A percentile compares a stretch with the other conserved stretches of the same genome.
phyloP scores from a whole-genome alignment of 2,113 vertebrate genomes.

The Dromiciops gliroides region DNA sequence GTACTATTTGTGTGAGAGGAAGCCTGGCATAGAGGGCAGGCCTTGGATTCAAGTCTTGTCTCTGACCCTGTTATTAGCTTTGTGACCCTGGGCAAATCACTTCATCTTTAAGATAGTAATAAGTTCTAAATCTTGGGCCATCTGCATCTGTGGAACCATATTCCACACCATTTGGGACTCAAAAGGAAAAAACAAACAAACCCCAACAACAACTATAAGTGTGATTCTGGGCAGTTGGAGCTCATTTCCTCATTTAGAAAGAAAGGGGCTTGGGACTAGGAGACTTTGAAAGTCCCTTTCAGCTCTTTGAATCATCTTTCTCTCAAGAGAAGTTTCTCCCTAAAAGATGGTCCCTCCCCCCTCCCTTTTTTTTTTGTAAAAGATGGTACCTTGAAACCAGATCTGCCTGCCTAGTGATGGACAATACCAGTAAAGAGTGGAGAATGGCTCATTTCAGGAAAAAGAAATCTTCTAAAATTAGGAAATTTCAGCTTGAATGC shows the following conservation, averaged over 20 bases:
- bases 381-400: neutral
- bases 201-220: no score
- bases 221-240: neutral
- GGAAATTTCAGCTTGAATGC: neutral
- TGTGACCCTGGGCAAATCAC: no score
- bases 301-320: neutral
- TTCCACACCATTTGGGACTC: neutral
- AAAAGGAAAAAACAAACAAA: neutral
- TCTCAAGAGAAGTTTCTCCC: neutral
- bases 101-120: no score
- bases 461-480: neutral
- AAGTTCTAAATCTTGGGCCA: neutral
- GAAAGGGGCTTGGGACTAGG: neutral
- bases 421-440: neutral
- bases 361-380: no score
- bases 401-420: no score
- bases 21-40: neutral
- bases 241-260: neutral
- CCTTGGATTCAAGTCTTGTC: neutral
- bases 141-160: neutral
- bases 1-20: neutral
- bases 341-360: neutral
- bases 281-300: neutral
- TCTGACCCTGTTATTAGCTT: no score
- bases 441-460: neutral